Conservation (phyloP, 1,140 invertebrate species). For the Hypothenemus hampei region DNA sequence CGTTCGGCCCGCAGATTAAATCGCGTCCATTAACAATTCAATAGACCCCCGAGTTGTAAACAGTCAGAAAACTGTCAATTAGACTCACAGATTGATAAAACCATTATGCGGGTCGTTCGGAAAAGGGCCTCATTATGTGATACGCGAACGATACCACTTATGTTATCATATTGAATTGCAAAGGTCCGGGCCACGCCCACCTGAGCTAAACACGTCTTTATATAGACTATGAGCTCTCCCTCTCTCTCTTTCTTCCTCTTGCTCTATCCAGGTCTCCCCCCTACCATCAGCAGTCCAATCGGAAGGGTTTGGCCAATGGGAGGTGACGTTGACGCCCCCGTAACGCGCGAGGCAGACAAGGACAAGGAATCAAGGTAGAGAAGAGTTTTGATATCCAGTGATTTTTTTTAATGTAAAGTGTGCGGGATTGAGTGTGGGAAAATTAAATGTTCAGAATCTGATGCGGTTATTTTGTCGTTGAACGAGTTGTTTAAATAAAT, state of each 20-base stretch:
- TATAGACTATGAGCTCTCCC: conserved; percentile 1
- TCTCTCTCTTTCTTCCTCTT: neutral
- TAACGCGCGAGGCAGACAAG: conserved; percentile 9
- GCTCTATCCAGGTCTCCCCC: neutral
- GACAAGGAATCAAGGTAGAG: neutral
- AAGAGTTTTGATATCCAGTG: too few relatives aligned
- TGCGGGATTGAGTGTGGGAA: too few relatives aligned
- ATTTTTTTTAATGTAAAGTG: too few relatives aligned
- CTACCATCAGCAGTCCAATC: conserved; percentile 1
- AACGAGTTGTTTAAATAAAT: too few relatives aligned
- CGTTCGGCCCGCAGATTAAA: conserved; percentile 25
- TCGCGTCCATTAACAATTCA: conserved; percentile 27
- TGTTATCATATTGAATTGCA: conserved; percentile 26
- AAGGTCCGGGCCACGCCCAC: conserved; percentile 16
- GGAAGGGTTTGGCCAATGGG: conserved; percentile 5
- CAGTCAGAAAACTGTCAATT: conserved; percentile 29
- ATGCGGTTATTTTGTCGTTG: too few relatives aligned
- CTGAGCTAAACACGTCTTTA: conserved; percentile 21
- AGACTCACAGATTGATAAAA: conserved; percentile 28
- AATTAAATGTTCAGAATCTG: too few relatives aligned
- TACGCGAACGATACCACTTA: conserved; percentile 23
- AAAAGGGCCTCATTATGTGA: conserved; percentile 24
- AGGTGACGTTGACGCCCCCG: conserved; percentile 12
- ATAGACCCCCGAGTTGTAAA: conserved; percentile 25
- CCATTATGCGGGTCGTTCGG: conserved; percentile 17